These are phyloP conservation scores for Gallinago media DNA, from an alignment of 2,113 vertebrate species.

Conservation along the genomic window DNA sequence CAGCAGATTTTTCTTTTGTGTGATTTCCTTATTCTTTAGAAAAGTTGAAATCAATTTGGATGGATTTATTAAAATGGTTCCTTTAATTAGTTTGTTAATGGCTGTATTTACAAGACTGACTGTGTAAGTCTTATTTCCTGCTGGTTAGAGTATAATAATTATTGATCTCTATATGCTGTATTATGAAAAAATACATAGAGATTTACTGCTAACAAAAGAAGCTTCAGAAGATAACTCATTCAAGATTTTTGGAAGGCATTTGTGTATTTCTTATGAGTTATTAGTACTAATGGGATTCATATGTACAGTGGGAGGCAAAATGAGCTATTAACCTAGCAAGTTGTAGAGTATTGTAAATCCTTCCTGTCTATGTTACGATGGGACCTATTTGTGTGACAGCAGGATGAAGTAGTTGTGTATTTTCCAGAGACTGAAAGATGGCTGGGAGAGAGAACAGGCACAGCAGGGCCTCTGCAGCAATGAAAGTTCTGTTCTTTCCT, in stretches of 20 bases:
- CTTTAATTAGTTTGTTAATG: slow-evolving; percentile 52
- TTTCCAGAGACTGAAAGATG: background rate
- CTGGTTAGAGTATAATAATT: background rate
- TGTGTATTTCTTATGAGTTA: background rate
- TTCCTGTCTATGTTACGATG: background rate
- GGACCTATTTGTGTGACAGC: background rate
- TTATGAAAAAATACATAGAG: background rate
- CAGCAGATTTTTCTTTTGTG: background rate
- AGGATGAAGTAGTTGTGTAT: background rate
- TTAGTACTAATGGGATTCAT: background rate
- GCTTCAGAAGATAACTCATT: background rate
- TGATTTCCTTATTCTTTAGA: background rate
- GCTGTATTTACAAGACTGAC: background rate
- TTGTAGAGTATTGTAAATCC: background rate
- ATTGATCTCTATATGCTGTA: background rate
- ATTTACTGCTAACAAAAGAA: background rate
- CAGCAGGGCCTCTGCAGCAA: rapidly evolving
- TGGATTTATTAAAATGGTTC: slow-evolving; percentile 22
- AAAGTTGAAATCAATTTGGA: background rate
- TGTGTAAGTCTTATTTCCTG: background rate
- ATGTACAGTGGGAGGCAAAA: background rate
- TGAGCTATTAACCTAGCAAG: background rate
- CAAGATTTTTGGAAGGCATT: background rate
- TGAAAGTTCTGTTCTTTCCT: background rate
- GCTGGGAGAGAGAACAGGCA: background rate